Conservation (phyloP, 2,888 invertebrate genomes). For the Andrena bicolor region DNA sequence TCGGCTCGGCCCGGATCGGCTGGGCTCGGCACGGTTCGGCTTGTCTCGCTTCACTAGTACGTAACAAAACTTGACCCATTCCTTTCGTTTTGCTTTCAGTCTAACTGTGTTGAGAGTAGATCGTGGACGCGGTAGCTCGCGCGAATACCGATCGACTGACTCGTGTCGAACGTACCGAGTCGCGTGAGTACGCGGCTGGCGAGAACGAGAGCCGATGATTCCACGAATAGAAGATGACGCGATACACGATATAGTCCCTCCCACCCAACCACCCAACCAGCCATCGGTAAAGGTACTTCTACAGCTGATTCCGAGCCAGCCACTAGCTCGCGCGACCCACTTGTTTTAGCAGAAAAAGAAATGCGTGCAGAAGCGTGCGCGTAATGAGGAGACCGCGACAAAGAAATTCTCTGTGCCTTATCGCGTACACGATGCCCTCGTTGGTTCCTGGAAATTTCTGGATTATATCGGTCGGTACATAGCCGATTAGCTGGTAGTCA, state of each 20-base stretch:
- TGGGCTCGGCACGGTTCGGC: too few species aligned
- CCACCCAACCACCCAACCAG: slow-evolving; percentile 17
- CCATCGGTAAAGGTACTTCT: slow-evolving; percentile 20
- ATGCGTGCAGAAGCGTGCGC: background rate
- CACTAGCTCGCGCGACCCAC: background rate
- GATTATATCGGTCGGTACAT: too few species aligned
- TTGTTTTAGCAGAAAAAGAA: background rate
- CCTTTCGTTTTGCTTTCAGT: too few species aligned
- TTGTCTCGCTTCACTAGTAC: too few species aligned
- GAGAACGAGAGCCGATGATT: slow-evolving; percentile 6
- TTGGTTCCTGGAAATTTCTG: too few species aligned
- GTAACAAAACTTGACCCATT: too few species aligned
- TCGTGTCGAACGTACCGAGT: slow-evolving; percentile 5
- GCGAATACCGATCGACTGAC: too few species aligned
- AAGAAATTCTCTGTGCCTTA: background rate
- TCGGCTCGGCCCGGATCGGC: too few species aligned
- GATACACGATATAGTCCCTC: slow-evolving; percentile 30
- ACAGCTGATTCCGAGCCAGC: background rate
- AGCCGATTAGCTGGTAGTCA: too few species aligned
- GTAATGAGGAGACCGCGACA: background rate
- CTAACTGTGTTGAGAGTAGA: too few species aligned
- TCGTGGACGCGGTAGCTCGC: too few species aligned
- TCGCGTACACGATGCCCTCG: background rate
- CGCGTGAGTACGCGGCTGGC: slow-evolving; percentile 8
- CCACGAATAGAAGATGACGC: slow-evolving; percentile 51